Conservation (phyloP, 2,797 vertebrate species). For the Pyrocephalus nanus region DNA sequence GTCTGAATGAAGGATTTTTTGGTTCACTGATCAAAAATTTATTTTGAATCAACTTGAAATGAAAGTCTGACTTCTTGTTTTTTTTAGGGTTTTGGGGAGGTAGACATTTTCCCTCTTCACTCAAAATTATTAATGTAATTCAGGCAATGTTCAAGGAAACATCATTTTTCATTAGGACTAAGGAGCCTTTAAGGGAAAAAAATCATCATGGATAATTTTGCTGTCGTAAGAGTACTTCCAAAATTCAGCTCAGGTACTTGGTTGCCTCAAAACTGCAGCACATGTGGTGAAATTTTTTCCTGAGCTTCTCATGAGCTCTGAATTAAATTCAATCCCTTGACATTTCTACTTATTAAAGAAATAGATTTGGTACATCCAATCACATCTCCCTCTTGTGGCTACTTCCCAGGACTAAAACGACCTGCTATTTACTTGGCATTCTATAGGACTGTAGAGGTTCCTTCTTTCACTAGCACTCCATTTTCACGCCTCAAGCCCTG, state of each 20-base stretch:
- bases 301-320: background rate
- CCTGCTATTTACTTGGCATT: background rate
- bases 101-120: fast-evolving
- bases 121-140: background rate
- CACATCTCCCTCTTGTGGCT: conserved; percentile 65
- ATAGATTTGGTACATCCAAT: background rate
- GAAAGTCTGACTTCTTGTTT: background rate
- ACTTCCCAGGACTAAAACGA: conserved; percentile 9
- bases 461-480: background rate
- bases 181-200: background rate
- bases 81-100: background rate
- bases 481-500: background rate
- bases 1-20: conserved; percentile 16
- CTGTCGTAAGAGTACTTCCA: background rate
- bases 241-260: background rate
- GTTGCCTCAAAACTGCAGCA: background rate
- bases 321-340: background rate
- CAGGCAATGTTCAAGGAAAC: background rate
- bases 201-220: background rate
- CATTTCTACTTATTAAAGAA: background rate
- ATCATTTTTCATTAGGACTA: background rate
- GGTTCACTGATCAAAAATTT: conserved; percentile 25
- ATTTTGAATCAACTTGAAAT: background rate
- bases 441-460: background rate
- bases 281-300: background rate